These are phyloP conservation scores for Porites lutea DNA, from an alignment of 64 coral and sea anemone genomes.

Conservation along the genomic window DNA sequence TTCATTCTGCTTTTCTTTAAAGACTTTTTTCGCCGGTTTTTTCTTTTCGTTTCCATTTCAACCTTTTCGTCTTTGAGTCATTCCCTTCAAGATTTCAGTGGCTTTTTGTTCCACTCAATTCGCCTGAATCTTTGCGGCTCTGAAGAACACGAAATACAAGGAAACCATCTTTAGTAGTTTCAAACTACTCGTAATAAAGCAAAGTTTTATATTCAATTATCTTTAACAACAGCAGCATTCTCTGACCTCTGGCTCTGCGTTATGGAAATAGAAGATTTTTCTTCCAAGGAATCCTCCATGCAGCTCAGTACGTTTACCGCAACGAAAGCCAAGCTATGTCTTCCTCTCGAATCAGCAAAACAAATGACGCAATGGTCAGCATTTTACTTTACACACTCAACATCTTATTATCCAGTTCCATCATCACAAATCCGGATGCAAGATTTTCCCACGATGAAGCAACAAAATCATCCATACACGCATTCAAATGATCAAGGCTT, in stretches of 20 bases:
- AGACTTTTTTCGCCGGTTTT: background rate
- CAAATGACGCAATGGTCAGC: conserved; percentile 30
- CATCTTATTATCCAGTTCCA: conserved; percentile 18
- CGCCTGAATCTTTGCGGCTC: conserved; percentile 22
- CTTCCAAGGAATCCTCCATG: conserved; percentile 1
- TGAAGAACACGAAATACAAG: background rate
- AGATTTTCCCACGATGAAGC: conserved; percentile 16
- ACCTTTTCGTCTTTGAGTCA: no score
- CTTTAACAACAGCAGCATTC: conserved; percentile 21
- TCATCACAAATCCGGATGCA: conserved; percentile 16
- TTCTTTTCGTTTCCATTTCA: background rate
- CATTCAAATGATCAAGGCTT: background rate
- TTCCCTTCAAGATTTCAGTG: no score
- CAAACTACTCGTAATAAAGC: background rate
- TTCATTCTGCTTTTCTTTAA: background rate
- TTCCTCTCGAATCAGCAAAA: conserved; percentile 44
- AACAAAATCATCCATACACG: background rate
- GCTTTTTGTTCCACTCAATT: no score
- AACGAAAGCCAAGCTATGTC: no score
- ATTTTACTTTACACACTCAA: conserved; percentile 46
- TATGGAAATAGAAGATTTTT: background rate
- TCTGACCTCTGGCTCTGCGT: conserved; percentile 15
- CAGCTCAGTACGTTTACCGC: no score
- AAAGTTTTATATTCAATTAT: background rate
- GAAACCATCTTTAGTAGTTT: conserved; percentile 15